Conservation (phyloP, 2,888 invertebrate species). For the Lycophotia porphyrea region DNA sequence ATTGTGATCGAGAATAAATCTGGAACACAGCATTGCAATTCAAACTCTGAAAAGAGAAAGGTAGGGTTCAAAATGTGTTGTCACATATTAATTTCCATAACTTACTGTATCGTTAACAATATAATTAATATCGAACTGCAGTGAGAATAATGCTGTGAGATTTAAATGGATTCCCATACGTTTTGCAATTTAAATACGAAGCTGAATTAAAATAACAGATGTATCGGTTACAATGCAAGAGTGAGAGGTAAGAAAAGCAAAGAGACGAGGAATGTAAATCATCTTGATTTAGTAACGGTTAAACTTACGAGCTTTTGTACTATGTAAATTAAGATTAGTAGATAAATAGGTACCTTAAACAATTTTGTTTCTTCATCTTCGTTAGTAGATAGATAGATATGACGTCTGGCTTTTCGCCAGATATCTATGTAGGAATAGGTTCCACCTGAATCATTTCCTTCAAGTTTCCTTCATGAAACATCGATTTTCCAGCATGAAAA, state of each 20-base stretch:
- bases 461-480: background rate
- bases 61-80: conserved; percentile 9
- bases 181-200: conserved; percentile 55
- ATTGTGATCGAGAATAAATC: conserved; percentile 78
- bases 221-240: conserved; percentile 36
- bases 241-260: conserved; percentile 34
- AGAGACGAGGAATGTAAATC: conserved; percentile 24
- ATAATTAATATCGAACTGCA: conserved; percentile 59
- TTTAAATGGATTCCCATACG: conserved; percentile 53
- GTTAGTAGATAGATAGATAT: background rate
- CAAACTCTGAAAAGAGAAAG: background rate
- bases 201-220: conserved; percentile 51
- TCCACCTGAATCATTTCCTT: background rate
- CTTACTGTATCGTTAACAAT: conserved; percentile 61
- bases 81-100: conserved; percentile 28
- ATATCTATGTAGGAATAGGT: background rate
- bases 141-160: conserved; percentile 53
- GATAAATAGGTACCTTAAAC: background rate
- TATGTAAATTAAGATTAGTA: background rate
- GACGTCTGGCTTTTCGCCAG: background rate
- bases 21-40: conserved; percentile 1
- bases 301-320: conserved; percentile 4
- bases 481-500: background rate
- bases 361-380: background rate
- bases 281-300: conserved; percentile 25